Evolutionary conservation across 2,113 vertebrate genomes (phyloP).

Genomic region (Laterallus jamaicensis): DNA sequence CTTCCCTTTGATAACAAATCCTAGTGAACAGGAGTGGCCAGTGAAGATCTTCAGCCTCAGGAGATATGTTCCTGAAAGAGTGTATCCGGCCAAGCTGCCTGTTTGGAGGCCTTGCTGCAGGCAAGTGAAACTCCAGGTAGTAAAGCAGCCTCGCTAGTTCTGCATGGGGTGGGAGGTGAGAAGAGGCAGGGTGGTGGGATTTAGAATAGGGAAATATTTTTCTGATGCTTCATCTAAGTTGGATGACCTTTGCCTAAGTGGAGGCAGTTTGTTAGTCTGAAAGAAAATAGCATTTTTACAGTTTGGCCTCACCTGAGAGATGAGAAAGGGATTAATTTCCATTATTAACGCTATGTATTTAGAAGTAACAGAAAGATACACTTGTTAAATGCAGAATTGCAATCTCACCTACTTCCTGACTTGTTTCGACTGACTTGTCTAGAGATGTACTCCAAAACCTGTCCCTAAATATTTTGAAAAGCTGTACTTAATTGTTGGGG

Average conservation of each 20-base stretch:
- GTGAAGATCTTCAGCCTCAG: not conserved
- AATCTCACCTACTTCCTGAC: not conserved
- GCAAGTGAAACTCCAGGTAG: not conserved
- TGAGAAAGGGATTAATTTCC: not conserved
- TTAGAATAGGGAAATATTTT: not conserved
- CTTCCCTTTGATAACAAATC: not conserved
- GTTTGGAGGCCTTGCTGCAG: not conserved
- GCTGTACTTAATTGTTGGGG: not conserved
- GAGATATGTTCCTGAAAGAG: not conserved
- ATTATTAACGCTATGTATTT: not conserved
- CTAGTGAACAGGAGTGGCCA: not conserved
- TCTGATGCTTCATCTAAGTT: not conserved
- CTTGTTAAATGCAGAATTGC: not conserved
- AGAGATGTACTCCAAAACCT: not conserved
- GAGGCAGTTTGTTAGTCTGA: not conserved
- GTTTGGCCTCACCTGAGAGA: not conserved
- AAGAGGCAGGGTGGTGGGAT: not conserved
- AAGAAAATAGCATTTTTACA: not conserved
- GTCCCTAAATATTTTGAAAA: not conserved
- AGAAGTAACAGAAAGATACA: not conserved
- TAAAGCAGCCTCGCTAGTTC: not conserved
- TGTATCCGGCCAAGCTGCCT: not conserved
- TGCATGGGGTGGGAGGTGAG: not conserved
- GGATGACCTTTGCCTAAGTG: not conserved
- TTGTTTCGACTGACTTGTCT: not conserved